Evolutionary conservation across 2,113 vertebrate genomes (phyloP).

Genomic region (Oreochromis spilurus): DNA sequence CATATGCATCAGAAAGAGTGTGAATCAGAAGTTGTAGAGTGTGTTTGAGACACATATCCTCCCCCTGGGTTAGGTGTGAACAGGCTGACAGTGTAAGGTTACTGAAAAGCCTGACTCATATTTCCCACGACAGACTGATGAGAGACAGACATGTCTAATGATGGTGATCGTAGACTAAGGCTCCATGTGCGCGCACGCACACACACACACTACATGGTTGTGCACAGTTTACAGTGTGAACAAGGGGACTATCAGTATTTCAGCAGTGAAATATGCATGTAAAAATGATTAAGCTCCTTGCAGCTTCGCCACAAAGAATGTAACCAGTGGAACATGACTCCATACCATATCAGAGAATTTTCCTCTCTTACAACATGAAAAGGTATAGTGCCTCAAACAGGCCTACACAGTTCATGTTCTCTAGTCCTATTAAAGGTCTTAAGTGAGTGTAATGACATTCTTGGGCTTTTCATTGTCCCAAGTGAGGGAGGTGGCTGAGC

Average conservation of each 20-base stretch:
- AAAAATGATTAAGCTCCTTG: conserved; percentile 61
- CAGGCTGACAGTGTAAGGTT: conserved; percentile 66
- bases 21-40: conserved; percentile 29
- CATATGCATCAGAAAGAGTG: neutral
- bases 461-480: conserved; percentile 60
- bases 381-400: conserved; percentile 30
- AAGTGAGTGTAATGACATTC: conserved; percentile 66
- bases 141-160: conserved; percentile 67
- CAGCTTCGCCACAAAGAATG: conserved; percentile 38
- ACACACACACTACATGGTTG: neutral
- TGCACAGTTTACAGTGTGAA: conserved; percentile 30
- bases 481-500: conserved; percentile 48
- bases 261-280: conserved; percentile 59
- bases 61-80: conserved; percentile 66
- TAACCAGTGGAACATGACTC: conserved; percentile 56
- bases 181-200: neutral
- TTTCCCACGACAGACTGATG: conserved; percentile 62
- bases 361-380: conserved; percentile 43
- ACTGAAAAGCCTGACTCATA: conserved; percentile 65
- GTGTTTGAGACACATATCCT: conserved; percentile 42
- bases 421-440: conserved; percentile 54
- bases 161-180: conserved; percentile 57
- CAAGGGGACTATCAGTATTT: conserved; percentile 47
- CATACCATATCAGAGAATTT: conserved; percentile 33
- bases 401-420: conserved; percentile 36